Conservation (phyloP, 2,113 vertebrate genomes). For the Saguinus midas region DNA sequence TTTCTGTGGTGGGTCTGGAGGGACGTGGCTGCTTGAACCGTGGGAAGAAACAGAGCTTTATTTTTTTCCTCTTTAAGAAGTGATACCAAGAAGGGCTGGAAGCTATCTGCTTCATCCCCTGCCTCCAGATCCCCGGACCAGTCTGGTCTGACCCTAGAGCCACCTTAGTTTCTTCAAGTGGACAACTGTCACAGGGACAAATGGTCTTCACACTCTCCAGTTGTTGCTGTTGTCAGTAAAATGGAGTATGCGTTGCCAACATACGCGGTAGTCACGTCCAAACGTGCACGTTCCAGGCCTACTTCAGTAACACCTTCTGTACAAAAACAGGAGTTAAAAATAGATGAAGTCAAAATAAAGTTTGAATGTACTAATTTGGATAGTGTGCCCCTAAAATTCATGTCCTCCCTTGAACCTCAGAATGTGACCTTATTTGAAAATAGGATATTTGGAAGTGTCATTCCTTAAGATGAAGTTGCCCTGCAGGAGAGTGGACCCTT, state of each 20-base stretch:
- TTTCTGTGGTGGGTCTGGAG: not conserved
- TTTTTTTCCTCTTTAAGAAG: not conserved
- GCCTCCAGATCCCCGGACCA: not conserved
- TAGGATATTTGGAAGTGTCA: not conserved
- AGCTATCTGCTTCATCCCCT: not conserved
- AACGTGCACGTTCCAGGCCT: not conserved
- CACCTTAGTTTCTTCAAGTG: not conserved
- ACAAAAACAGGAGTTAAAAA: not conserved
- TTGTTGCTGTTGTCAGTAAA: not conserved
- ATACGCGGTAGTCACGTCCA: no score
- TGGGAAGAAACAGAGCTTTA: rapidly evolving
- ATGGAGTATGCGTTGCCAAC: not conserved
- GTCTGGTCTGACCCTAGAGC: not conserved
- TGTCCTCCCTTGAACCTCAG: not conserved
- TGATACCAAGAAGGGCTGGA: not conserved
- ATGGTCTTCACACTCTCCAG: not conserved
- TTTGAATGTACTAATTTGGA: not conserved
- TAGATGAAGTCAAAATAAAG: not conserved
- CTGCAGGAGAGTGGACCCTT: not conserved
- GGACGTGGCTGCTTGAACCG: rapidly evolving
- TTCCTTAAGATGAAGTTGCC: not conserved
- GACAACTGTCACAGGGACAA: not conserved
- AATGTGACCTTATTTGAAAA: not conserved
- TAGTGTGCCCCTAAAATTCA: not conserved
- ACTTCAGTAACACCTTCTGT: not conserved